Base-by-base conservation (phyloP, 2,888 invertebrate genomes). In the Pristionchus japonicus region DNA sequence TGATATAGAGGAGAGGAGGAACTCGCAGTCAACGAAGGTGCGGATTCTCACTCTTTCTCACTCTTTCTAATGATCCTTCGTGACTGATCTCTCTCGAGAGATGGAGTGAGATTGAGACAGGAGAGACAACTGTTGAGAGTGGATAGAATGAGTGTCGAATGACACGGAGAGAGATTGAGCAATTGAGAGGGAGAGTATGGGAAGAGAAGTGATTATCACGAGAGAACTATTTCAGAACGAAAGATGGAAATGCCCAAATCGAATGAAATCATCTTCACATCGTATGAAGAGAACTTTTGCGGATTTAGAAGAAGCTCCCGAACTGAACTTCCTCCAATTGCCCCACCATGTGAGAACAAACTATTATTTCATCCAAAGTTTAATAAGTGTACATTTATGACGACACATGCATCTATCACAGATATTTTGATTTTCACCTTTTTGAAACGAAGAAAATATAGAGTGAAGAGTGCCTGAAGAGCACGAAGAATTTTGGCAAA, bases 271-370 rank as follows among this genome's bases (percentile, higher is more conserved):
- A 90, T 74, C 87, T 77, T 70, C 87, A 74, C 67, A 57, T 57
- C 74, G 77, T 40, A 80, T 84, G 89, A 90, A 91, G 67, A 85
- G 93, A 86, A 93, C 93, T 2, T 93, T 93, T 88, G 94, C 93
- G 43, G 94, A 94, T 88, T 89, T 94, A 89, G 57, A 90, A 88
- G 88, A 89, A 47, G 89, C 92, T 4, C 93, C 93, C 0, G 93
- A 94, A 87, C 90, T 94, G 52, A 92, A 93, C 64, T 94, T 94
- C 89, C 89, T 94, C 86, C 91, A 92, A n/a, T 89, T 94, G 87
- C 92, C 93, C 86, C 93, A 93, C 89, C 90, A 94, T 91, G 94
- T 94, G 31, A 74, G 52, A 82, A 17, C 43, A n/a, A 20, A 77
- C 15, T 20, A 77, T 77, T 40, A 52, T 52, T 52, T 20, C 13